Evolutionary conservation across 2,888 invertebrate genomes (phyloP).

Genomic region (Tineola bisselliella): DNA sequence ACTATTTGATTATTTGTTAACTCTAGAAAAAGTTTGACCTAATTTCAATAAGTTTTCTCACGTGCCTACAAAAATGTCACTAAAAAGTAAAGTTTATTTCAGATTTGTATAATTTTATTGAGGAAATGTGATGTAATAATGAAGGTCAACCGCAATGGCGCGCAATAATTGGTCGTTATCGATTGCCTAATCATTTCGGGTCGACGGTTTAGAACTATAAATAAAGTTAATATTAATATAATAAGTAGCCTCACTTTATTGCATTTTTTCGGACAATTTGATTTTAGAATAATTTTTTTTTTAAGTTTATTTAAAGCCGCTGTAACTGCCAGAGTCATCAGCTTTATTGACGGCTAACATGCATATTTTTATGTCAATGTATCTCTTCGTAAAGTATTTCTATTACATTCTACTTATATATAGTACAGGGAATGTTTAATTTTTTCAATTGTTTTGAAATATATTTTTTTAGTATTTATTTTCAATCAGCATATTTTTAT

Average conservation of each 20-base stretch:
- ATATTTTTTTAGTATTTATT: no score
- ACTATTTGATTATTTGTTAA: not conserved
- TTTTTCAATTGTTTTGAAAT: no score
- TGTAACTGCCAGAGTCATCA: no score
- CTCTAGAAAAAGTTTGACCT: not conserved
- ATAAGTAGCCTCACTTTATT: conserved; percentile 31
- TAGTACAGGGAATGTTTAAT: no score
- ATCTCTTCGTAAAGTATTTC: no score
- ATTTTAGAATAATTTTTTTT: no score
- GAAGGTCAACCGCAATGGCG: conserved; percentile 6
- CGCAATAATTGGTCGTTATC: conserved; percentile 14
- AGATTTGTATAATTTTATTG: conserved; percentile 30
- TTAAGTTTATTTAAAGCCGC: no score
- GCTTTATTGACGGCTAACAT: no score
- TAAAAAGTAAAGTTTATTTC: conserved; percentile 28
- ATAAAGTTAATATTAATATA: conserved; percentile 36
- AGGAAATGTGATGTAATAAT: conserved; percentile 6
- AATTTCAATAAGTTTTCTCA: not conserved
- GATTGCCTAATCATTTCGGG: conserved; percentile 4
- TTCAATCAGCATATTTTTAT: no score
- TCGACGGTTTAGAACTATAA: conserved; percentile 24
- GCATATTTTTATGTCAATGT: no score
- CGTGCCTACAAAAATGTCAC: not conserved
- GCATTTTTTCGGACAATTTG: no score
- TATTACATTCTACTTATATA: no score